phyloP scores from a whole-genome alignment of 2,113 vertebrate species.

The Rhizomys pruinosus region DNA sequence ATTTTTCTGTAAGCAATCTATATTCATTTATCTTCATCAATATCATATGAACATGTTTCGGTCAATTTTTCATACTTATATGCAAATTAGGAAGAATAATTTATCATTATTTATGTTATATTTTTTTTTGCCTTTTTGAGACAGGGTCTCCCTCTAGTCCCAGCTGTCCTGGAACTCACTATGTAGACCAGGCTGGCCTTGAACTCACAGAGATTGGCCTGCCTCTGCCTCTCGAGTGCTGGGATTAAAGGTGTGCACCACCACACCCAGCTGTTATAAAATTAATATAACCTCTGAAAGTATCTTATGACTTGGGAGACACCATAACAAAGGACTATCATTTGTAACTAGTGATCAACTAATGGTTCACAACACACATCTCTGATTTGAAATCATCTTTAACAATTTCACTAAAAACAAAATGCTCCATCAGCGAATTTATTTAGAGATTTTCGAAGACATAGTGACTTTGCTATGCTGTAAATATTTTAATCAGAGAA shows the following conservation, averaged over 20 bases:
- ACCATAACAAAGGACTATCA: neutral
- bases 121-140: too few relatives aligned
- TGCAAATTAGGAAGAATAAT: conserved; percentile 40
- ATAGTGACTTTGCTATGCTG: neutral
- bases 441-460: conserved; percentile 59
- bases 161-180: too few relatives aligned
- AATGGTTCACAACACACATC: conserved; percentile 15
- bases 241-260: too few relatives aligned
- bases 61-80: conserved; percentile 10
- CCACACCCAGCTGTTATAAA: too few relatives aligned
- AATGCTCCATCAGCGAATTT: conserved; percentile 34
- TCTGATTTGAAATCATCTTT: conserved; percentile 10
- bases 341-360: neutral
- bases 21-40: conserved; percentile 17
- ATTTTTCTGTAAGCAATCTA: neutral
- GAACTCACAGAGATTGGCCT: too few relatives aligned
- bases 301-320: conserved; percentile 22
- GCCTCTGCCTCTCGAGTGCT: too few relatives aligned
- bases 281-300: neutral
- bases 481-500: conserved; percentile 58
- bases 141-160: too few relatives aligned
- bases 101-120: conserved; percentile 21
- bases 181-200: too few relatives aligned
- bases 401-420: conserved; percentile 18
- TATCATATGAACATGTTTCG: neutral